Evolutionary conservation across 2,113 vertebrate species (phyloP).

Genomic region (Lagopus leucura): DNA sequence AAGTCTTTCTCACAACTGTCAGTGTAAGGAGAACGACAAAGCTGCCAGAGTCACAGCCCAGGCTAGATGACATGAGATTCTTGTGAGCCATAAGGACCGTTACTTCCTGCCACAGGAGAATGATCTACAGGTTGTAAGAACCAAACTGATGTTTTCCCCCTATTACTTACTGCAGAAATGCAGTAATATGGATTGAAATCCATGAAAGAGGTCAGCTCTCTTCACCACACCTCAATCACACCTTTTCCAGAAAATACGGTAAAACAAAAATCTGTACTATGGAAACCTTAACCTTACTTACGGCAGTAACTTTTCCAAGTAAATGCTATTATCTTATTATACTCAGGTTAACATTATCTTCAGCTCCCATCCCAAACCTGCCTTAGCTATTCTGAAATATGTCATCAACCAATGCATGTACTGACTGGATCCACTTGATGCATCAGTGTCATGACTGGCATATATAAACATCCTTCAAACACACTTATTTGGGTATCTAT

Average conservation of each 20-base stretch:
- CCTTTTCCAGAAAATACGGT: background rate
- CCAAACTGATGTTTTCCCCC: background rate
- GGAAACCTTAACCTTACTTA: background rate
- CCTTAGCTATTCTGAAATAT: conserved; percentile 35
- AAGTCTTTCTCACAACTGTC: conserved; percentile 46
- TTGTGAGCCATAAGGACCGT: conserved; percentile 37
- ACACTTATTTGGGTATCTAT: conserved; percentile 58
- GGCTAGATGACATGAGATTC: conserved; percentile 29
- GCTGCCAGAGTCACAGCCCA: conserved; percentile 45
- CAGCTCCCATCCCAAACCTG: conserved; percentile 17
- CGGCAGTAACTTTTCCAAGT: background rate
- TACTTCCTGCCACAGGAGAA: conserved; percentile 10
- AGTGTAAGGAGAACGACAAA: conserved; percentile 69
- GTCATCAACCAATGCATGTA: conserved; percentile 51
- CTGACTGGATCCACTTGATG: conserved; percentile 20
- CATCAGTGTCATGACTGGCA: conserved; percentile 53
- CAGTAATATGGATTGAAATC: background rate
- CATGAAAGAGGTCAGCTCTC: background rate
- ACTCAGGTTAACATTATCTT: conserved; percentile 20
- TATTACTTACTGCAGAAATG: background rate
- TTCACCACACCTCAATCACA: background rate
- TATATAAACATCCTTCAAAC: conserved; percentile 62
- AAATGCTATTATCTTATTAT: conserved; percentile 16
- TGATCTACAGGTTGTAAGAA: background rate
- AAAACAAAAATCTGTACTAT: background rate